Percentiles rank a stretch among this genome's conserved stretches.
phyloP scores from a whole-genome alignment of 1,140 invertebrate species.

The Caenorhabditis tropicalis region DNA sequence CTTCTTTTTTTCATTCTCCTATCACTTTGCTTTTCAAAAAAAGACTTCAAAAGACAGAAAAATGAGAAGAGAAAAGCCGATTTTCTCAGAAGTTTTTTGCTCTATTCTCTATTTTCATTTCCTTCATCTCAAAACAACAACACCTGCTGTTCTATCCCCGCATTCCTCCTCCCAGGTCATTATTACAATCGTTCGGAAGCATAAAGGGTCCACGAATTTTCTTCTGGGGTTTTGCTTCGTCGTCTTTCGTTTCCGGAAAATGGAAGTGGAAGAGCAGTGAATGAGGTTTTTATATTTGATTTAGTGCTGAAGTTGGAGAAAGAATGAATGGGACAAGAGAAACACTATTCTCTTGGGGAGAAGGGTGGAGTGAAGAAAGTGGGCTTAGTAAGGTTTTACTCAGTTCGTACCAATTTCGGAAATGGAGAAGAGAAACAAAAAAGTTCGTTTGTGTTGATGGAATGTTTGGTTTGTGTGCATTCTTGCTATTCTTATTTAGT shows the following conservation, averaged over 20 bases:
- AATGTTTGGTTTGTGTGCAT: no score
- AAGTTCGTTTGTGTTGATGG: no score
- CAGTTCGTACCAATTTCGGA: no score
- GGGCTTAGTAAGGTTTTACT: no score
- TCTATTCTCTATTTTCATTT: background rate
- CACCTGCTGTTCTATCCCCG: conserved; percentile 4
- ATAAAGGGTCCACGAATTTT: background rate
- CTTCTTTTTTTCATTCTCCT: background rate
- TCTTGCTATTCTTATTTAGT: no score
- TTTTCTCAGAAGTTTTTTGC: background rate
- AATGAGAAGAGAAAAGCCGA: background rate
- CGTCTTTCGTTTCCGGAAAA: conserved; percentile 29
- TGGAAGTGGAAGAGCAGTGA: background rate
- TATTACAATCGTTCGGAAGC: conserved; percentile 25
- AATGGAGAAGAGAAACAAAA: no score
- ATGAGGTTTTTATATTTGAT: conserved; percentile 21
- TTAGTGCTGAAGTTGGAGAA: background rate
- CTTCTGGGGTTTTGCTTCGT: background rate
- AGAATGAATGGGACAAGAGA: background rate
- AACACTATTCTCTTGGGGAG: background rate
- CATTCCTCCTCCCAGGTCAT: conserved; percentile 3
- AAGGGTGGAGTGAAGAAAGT: no score
- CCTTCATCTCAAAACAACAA: background rate
- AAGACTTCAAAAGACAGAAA: background rate
- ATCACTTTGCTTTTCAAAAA: conserved; percentile 3